These are phyloP conservation scores for Gracilinanus agilis DNA, from an alignment of 2,113 vertebrate species.

Conservation along the genomic window DNA sequence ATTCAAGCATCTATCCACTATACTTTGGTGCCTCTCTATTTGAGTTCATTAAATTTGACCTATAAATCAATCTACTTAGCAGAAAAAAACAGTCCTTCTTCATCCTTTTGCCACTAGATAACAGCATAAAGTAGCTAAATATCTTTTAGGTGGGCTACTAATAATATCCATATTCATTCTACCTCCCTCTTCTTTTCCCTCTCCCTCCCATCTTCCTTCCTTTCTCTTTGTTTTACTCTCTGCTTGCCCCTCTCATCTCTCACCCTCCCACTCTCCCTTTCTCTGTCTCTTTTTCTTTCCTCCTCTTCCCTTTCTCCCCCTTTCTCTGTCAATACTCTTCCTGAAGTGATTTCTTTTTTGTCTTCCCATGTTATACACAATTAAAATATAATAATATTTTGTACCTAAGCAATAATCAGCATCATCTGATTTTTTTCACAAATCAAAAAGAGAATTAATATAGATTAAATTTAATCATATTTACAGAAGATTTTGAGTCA, in stretches of 20 bases:
- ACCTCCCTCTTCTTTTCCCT: background rate
- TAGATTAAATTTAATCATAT: constrained; percentile 44
- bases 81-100: background rate
- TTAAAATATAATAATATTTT: background rate
- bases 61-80: background rate
- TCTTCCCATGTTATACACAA: background rate
- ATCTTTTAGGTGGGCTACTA: background rate
- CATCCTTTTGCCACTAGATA: background rate
- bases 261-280: background rate
- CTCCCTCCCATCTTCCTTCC: background rate
- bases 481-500: constrained; percentile 49
- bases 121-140: background rate
- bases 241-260: background rate
- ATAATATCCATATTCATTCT: background rate
- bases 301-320: too few species aligned
- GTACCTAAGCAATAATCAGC: background rate
- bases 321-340: background rate
- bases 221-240: background rate
- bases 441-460: constrained; percentile 14
- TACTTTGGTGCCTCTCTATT: background rate
- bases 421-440: constrained; percentile 23
- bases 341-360: background rate
- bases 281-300: background rate
- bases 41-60: background rate
- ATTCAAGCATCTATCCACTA: background rate